Evolutionary conservation across 2,797 vertebrate species (phyloP).

Genomic region (Pygocentrus nattereri): DNA sequence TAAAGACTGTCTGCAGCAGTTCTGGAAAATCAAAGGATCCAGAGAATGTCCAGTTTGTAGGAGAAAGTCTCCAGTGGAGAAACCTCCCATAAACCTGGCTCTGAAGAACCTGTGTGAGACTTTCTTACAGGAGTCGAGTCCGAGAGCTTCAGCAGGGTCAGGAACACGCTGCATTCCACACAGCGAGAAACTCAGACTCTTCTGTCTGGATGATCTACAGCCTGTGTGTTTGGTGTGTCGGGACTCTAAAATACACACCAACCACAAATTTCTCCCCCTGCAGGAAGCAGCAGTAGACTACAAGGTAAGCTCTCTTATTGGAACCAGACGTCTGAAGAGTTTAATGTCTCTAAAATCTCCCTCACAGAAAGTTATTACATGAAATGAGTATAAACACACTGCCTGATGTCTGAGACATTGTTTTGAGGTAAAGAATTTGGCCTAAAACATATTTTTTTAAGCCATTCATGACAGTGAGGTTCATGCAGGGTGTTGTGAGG

Average conservation of each 20-base stretch:
- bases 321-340: too few relatives aligned
- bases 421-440: too few relatives aligned
- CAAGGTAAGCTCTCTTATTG: background rate
- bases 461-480: too few relatives aligned
- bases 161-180: background rate
- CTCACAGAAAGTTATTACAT: too few relatives aligned
- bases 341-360: too few relatives aligned
- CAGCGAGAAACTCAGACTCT: background rate
- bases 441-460: too few relatives aligned
- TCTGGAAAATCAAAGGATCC: constrained; percentile 9
- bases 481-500: too few relatives aligned
- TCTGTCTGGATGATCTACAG: constrained; percentile 4
- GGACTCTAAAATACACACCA: background rate
- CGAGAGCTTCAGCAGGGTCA: background rate
- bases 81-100: background rate
- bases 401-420: too few relatives aligned
- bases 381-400: too few relatives aligned
- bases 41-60: constrained; percentile 24
- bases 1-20: constrained; percentile 3
- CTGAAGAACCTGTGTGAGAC: constrained; percentile 24
- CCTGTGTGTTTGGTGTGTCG: background rate
- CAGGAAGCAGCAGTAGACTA: background rate
- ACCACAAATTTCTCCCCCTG: background rate
- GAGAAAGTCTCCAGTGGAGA: background rate
- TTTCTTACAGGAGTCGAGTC: constrained; percentile 6